These are phyloP conservation scores for Drosophila greeni DNA, from an alignment of 2,888 invertebrate species.

Conservation along the genomic window DNA sequence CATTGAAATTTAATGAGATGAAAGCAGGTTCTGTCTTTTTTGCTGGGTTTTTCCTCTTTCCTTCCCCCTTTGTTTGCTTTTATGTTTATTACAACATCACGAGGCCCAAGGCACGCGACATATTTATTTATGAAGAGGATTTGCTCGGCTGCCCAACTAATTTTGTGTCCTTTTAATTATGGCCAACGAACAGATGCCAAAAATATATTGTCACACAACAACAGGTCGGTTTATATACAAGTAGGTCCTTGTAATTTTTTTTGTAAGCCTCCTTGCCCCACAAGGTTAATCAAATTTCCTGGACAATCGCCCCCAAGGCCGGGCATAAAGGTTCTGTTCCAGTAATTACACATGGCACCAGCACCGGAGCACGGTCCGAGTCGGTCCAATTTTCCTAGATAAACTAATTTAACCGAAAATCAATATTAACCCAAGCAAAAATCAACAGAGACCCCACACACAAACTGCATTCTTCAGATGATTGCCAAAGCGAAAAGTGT, in stretches of 20 bases:
- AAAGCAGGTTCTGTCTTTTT: not conserved
- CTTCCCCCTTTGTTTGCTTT: constrained; percentile 31
- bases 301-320: constrained; percentile 21
- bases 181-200: constrained; percentile 26
- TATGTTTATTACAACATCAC: constrained; percentile 44
- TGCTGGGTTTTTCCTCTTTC: not conserved
- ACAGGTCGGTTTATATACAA: not conserved
- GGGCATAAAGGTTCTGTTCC: constrained; percentile 28
- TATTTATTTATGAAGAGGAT: constrained; percentile 26
- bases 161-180: constrained; percentile 34
- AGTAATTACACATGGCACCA: constrained; percentile 27
- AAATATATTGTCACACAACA: constrained; percentile 22
- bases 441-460: constrained; percentile 48
- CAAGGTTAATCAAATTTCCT: constrained; percentile 34
- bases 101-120: constrained; percentile 33
- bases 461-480: constrained; percentile 48
- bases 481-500: constrained; percentile 27
- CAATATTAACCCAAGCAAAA: constrained; percentile 55
- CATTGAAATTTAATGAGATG: constrained; percentile 20
- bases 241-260: not conserved
- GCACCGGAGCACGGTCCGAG: not conserved
- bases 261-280: not conserved
- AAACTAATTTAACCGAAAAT: constrained; percentile 50
- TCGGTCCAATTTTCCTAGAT: constrained; percentile 41
- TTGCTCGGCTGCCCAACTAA: constrained; percentile 20